Evolutionary conservation across 2,113 vertebrate genomes (phyloP).

Genomic region (Albula goreensis): DNA sequence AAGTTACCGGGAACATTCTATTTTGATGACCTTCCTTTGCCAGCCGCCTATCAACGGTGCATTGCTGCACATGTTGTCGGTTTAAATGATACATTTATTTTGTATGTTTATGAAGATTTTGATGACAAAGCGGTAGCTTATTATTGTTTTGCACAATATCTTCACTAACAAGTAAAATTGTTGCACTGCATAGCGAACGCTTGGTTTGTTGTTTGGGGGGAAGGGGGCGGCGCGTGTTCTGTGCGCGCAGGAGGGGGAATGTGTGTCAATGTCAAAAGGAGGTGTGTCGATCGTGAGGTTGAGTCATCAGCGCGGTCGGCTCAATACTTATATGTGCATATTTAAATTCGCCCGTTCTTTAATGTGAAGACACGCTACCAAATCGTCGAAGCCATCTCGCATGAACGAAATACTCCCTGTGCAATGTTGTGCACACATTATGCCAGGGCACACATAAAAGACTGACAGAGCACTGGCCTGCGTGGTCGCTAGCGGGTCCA

Average conservation of each 20-base stretch:
- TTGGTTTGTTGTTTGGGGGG: neutral
- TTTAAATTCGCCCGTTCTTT: neutral
- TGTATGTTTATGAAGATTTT: neutral
- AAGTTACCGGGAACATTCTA: neutral
- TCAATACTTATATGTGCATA: neutral
- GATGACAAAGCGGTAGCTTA: neutral
- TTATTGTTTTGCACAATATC: neutral
- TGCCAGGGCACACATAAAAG: neutral
- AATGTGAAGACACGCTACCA: neutral
- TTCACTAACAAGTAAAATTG: neutral
- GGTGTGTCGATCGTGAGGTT: conserved; percentile 54
- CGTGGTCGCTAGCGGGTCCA: conserved; percentile 28
- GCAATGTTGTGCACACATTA: neutral
- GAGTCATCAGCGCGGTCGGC: conserved; percentile 1
- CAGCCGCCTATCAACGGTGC: neutral
- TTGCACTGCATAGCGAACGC: neutral
- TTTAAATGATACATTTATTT: neutral
- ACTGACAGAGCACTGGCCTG: neutral
- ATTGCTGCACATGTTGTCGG: neutral
- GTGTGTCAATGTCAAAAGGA: conserved; percentile 71
- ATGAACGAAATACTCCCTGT: neutral
- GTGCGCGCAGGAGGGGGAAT: conserved; percentile 21
- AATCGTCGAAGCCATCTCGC: neutral
- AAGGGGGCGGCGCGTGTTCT: neutral
- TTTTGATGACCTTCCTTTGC: neutral